Evolutionary conservation across 1,140 invertebrate species (phyloP), one percentile per base, ranked within the genome.

Genomic region (Zaprionus capensis): DNA sequence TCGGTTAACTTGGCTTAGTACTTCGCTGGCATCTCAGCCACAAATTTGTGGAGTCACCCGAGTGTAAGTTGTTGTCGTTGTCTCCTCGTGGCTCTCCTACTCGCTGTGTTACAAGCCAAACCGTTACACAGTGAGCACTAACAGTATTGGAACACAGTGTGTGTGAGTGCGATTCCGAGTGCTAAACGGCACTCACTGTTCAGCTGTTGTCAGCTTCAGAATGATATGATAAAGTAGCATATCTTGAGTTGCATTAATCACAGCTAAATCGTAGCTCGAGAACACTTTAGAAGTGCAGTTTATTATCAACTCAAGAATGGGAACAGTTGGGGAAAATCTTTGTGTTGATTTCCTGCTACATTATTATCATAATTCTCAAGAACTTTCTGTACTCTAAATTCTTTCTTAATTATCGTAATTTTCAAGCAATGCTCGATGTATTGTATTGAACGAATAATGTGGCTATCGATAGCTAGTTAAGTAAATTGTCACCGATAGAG

Each of bases 21-120:
- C 53, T 46, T 34, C 24, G 55, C 66, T 38, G 71, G 41, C 57
- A 58, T 68, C 31, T 44, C 20, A 59, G 34, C 31, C 65, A 46
- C 51, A 57, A 85, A 86, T 65, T 49, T 85, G 82, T 79, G 58
- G 70, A 84, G 82, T 84, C 82, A 84, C 71, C 59, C 79, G 73
- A 44, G 59, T 70, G 22, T 44, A 26, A 56, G 72, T 63, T 36
- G 38, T 57, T 51, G 66, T 38, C 26, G 53, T 11, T 34, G 31
- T 34, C 31, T 34, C 31, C 31, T 71, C 63, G 57, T 65, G 46
- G 62, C 9, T 55, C 14, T 41, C 17, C n/a, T 28, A 5, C 9
- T 62, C 22, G 17, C 55, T 17, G 36, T 31, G 34, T 31, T 56
- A 61, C 22, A 53, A 51, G 20, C 46, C 2, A 6, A 20, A 74